Conservation (phyloP, 1,140 invertebrate genomes). For the Sycophaga agraensis region DNA sequence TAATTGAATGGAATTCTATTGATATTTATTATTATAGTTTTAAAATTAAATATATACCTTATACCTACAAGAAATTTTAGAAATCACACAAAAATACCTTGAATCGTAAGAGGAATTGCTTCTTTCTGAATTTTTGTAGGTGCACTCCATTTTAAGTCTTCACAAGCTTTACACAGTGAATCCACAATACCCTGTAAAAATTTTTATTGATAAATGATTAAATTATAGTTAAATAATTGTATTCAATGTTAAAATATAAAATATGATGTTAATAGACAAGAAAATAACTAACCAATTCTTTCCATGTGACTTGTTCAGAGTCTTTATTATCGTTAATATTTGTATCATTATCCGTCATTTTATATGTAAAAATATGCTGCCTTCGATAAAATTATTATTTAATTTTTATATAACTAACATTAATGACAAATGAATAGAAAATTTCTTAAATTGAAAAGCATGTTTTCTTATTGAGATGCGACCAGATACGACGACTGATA, state of each 20-base stretch:
- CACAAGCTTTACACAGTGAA: conserved; percentile 87
- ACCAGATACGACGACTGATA: no score
- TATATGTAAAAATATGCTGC: background rate
- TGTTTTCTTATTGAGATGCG: no score
- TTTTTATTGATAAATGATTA: conserved; percentile 9
- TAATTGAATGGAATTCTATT: no score
- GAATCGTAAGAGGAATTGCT: conserved; percentile 85
- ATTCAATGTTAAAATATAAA: background rate
- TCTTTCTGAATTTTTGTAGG: conserved; percentile 95
- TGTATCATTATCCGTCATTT: background rate
- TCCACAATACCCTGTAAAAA: conserved; percentile 83
- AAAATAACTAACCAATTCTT: conserved; percentile 61
- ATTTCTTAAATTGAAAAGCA: no score
- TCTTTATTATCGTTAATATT: background rate
- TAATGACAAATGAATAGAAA: no score
- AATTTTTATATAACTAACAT: background rate
- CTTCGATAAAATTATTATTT: no score
- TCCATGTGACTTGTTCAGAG: conserved; percentile 56
- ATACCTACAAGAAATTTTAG: background rate
- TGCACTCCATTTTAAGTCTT: conserved; percentile 87
- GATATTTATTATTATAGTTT: no score
- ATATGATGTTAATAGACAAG: conserved; percentile 9
- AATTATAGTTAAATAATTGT: background rate
- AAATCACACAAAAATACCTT: conserved; percentile 62
- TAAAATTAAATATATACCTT: background rate